A percentile compares a stretch with the other conserved stretches of the same genome.
These are phyloP conservation scores for Phorcus lineatus DNA, from an alignment of 2,888 invertebrate species.

Conservation along the genomic window DNA sequence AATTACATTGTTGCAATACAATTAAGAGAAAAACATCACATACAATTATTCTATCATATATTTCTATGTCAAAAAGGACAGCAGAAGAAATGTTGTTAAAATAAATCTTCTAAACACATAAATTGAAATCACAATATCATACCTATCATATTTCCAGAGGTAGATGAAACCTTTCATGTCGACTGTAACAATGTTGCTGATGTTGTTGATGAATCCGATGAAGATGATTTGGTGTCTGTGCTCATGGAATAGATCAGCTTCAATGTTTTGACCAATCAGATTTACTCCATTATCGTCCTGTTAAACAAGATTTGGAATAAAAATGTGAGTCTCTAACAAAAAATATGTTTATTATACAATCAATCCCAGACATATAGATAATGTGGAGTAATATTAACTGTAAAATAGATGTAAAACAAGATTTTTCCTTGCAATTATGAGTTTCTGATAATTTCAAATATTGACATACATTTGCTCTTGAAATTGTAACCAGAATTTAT, in stretches of 20 bases:
- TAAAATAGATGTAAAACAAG: too few relatives aligned
- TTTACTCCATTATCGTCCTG: constrained; percentile 52
- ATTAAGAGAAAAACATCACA: background rate
- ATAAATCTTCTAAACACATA: too few relatives aligned
- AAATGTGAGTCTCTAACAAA: background rate
- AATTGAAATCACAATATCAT: constrained; percentile 24
- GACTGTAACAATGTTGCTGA: constrained; percentile 60
- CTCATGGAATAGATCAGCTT: constrained; percentile 60
- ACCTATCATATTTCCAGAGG: constrained; percentile 66
- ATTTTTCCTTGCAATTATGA: too few relatives aligned
- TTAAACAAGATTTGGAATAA: background rate
- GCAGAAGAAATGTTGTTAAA: too few relatives aligned
- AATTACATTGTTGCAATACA: background rate
- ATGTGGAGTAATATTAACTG: too few relatives aligned
- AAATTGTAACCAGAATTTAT: too few relatives aligned
- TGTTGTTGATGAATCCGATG: constrained; percentile 60
- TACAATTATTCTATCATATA: too few relatives aligned
- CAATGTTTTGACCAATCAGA: constrained; percentile 57
- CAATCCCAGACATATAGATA: too few relatives aligned
- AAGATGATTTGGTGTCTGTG: constrained; percentile 60
- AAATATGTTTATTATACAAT: background rate
- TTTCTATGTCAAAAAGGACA: too few relatives aligned
- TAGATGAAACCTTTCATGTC: constrained; percentile 61
- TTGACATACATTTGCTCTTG: too few relatives aligned
- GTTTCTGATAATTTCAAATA: too few relatives aligned